A percentile compares a stretch with the other conserved stretches of the same genome.
phyloP scores from a whole-genome alignment of 2,113 vertebrate genomes.

The Ptychochromis oligacanthus region DNA sequence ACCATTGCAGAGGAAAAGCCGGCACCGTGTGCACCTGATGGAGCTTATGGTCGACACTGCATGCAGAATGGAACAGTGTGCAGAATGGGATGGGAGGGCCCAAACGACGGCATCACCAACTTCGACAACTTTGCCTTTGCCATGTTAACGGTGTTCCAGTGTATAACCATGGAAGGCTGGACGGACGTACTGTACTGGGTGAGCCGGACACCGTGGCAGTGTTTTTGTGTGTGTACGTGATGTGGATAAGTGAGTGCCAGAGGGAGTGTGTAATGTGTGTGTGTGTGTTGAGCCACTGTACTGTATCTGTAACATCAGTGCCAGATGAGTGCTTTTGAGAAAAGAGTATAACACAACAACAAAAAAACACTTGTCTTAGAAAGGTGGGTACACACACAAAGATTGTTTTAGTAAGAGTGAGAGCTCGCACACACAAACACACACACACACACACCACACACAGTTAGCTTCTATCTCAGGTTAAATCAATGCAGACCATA shows the following conservation, averaged over 20 bases:
- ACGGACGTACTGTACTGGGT: conserved; percentile 99
- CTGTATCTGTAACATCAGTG: conserved; percentile 26
- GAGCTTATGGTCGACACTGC: conserved; percentile 91
- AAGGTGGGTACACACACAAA: conserved; percentile 6
- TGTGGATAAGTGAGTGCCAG: not conserved
- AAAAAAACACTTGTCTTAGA: not conserved
- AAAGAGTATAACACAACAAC: not conserved
- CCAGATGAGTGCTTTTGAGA: conserved; percentile 30
- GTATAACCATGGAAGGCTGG: conserved; percentile 99
- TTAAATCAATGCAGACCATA: conserved; percentile 47
- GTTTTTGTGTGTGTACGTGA: not conserved
- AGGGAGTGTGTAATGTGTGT: not conserved
- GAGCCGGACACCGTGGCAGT: conserved; percentile 77
- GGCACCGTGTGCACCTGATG: conserved; percentile 88
- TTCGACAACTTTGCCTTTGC: conserved; percentile 99
- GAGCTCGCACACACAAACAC: not conserved
- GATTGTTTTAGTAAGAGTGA: not conserved
- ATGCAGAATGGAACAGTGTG: conserved; percentile 85
- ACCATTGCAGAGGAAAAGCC: conserved; percentile 86
- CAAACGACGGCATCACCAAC: conserved; percentile 97
- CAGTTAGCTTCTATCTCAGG: conserved; percentile 38
- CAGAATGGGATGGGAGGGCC: conserved; percentile 91
- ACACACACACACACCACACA: not conserved
- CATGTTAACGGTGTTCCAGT: conserved; percentile 99
- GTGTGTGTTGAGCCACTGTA: not conserved